These are phyloP conservation scores for Accipiter virgatus DNA, from an alignment of 2,113 vertebrate genomes.

Conservation along the genomic window DNA sequence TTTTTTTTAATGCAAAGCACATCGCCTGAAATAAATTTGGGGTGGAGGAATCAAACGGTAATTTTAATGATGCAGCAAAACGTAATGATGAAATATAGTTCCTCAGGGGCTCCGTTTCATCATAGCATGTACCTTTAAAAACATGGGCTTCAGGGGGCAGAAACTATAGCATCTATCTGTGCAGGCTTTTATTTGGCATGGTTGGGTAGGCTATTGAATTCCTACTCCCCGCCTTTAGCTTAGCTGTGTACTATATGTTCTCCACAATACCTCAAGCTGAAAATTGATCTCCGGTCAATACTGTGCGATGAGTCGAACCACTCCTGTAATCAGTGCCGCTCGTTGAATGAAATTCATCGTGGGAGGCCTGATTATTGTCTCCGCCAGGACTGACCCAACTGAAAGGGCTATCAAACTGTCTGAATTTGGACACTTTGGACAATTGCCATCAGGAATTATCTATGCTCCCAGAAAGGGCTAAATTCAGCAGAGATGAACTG, in stretches of 20 bases:
- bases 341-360: slow-evolving; percentile 42
- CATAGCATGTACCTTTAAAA: background rate
- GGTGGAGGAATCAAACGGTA: background rate
- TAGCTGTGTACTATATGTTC: background rate
- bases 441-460: slow-evolving; percentile 50
- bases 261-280: slow-evolving; percentile 55
- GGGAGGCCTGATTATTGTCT: slow-evolving; percentile 60
- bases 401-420: slow-evolving; percentile 56
- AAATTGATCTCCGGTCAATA: slow-evolving; percentile 67
- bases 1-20: background rate
- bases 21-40: background rate
- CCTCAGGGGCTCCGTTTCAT: background rate
- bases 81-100: background rate
- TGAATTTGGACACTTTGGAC: slow-evolving; percentile 55
- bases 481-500: slow-evolving; percentile 58
- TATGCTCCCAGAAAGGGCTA: slow-evolving; percentile 51
- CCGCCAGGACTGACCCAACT: slow-evolving; percentile 20
- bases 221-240: background rate
- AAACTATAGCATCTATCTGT: background rate
- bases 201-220: slow-evolving; percentile 58
- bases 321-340: background rate
- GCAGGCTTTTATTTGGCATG: slow-evolving; percentile 41
- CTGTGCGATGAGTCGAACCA: slow-evolving; percentile 12
- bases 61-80: background rate
- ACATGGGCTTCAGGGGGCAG: background rate